Conservation (phyloP, 1,140 invertebrate species). For the Hypothenemus hampei region DNA sequence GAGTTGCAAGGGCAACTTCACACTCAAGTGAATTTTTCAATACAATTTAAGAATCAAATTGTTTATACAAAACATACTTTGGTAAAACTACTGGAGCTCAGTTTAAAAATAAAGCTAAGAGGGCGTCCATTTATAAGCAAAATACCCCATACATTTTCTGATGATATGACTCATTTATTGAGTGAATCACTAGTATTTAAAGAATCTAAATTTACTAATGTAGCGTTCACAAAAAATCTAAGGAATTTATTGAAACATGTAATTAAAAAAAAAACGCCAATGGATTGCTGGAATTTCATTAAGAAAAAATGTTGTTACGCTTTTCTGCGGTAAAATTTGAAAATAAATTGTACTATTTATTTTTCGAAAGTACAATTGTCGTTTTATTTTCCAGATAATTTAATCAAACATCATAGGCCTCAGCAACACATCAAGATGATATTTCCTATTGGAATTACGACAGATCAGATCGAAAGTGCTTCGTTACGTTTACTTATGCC, state of each 20-base stretch:
- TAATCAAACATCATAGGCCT: constrained; percentile 1
- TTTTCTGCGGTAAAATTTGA: not conserved
- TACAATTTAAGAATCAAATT: no score
- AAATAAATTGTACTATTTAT: no score
- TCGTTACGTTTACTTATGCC: constrained; percentile 37
- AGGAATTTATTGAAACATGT: constrained; percentile 1
- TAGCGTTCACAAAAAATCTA: constrained; percentile 2
- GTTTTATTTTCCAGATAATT: constrained; percentile 35
- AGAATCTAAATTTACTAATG: constrained; percentile 7
- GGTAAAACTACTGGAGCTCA: no score
- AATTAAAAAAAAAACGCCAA: constrained; percentile 5
- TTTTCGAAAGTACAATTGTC: no score
- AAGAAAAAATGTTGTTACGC: not conserved
- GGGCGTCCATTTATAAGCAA: no score
- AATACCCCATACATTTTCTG: no score
- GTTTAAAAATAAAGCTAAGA: no score
- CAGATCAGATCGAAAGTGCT: constrained; percentile 36
- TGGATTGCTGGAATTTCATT: constrained; percentile 5
- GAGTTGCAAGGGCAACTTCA: no score
- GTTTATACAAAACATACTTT: no score
- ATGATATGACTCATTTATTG: no score
- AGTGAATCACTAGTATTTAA: no score
- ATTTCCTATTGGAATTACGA: constrained; percentile 29
- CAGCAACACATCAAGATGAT: constrained; percentile 20
- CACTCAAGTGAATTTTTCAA: no score